These are phyloP conservation scores for Eublepharis macularius DNA, from an alignment of 2,113 vertebrate species.

Conservation along the genomic window DNA sequence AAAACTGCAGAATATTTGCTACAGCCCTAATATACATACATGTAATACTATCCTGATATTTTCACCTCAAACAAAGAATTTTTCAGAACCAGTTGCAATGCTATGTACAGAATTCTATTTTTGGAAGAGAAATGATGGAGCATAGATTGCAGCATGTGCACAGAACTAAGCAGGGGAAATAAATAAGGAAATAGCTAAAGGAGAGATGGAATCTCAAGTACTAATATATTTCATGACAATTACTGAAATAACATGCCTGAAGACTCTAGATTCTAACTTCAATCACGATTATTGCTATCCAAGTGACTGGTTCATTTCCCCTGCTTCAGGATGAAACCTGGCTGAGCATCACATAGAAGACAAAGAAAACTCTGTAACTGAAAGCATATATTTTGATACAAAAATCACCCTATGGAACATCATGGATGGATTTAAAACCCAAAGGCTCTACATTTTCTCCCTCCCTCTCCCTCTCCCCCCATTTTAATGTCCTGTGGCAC, in stretches of 20 bases:
- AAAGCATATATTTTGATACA: slow-evolving; percentile 27
- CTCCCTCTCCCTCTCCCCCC: neutral
- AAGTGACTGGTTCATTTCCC: slow-evolving; percentile 19
- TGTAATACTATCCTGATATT: neutral
- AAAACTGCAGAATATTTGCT: neutral
- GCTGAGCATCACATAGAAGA: neutral
- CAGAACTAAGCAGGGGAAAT: slow-evolving; percentile 8
- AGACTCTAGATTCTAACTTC: slow-evolving; percentile 9
- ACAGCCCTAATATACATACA: neutral
- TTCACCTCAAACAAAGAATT: neutral
- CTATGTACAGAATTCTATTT: neutral
- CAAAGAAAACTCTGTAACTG: slow-evolving; percentile 12
- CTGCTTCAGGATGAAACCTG: slow-evolving; percentile 11
- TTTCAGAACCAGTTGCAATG: slow-evolving; percentile 1
- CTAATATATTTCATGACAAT: slow-evolving; percentile 26
- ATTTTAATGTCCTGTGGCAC: neutral
- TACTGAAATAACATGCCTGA: slow-evolving; percentile 21
- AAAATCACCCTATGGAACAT: slow-evolving; percentile 7
- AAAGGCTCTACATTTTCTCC: neutral
- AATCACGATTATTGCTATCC: slow-evolving; percentile 25
- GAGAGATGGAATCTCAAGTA: neutral
- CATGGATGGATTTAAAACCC: slow-evolving; percentile 11
- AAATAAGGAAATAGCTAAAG: slow-evolving; percentile 15
- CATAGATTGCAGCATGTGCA: neutral
- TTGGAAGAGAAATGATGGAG: slow-evolving; percentile 1